Evolutionary conservation across 1,140 invertebrate species (phyloP).

Genomic region (Bombus confusus): DNA sequence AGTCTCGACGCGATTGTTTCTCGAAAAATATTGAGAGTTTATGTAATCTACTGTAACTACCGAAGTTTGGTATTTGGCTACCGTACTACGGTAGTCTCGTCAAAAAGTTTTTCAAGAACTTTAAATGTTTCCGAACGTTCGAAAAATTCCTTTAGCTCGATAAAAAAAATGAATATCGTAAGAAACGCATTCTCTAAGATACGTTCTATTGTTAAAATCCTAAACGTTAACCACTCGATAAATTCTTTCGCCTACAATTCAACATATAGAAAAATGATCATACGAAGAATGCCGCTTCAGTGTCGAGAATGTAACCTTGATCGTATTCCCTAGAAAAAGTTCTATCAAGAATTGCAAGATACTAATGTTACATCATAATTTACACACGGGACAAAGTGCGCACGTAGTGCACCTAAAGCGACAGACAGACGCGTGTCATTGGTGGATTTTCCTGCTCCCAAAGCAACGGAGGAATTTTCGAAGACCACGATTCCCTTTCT

Average conservation of each 20-base stretch:
- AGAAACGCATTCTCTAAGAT: too few species aligned
- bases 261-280: neutral
- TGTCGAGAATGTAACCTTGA: neutral
- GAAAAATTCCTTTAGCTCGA: too few species aligned
- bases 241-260: neutral
- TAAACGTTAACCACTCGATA: neutral
- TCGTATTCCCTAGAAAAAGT: too few species aligned
- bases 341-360: neutral
- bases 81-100: too few species aligned
- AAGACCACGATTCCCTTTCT: neutral
- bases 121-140: too few species aligned
- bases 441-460: neutral
- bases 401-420: neutral
- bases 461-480: neutral
- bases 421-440: neutral
- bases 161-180: too few species aligned
- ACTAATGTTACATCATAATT: neutral
- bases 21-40: too few species aligned
- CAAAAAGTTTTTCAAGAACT: too few species aligned
- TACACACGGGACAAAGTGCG: neutral
- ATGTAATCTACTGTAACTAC: too few species aligned
- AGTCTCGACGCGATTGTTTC: too few species aligned
- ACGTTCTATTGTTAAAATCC: too few species aligned
- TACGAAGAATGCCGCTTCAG: fast-evolving
- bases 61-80: too few species aligned